Percentiles rank a stretch among this genome's conserved stretches.
Evolutionary conservation across 2,113 vertebrate genomes (phyloP).

Genomic region (Columba livia): DNA sequence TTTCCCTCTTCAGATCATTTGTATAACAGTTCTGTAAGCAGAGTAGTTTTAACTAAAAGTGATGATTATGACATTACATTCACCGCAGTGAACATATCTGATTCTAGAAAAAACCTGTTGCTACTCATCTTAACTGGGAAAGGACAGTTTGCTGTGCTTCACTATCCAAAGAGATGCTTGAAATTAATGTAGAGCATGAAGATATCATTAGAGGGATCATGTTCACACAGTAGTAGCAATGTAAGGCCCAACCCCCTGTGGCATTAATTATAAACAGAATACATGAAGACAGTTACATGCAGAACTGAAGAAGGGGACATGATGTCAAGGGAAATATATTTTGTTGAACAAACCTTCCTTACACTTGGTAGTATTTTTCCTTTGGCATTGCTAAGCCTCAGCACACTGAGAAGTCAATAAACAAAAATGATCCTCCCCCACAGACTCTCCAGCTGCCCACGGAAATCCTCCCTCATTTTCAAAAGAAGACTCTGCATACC

Average conservation of each 20-base stretch:
- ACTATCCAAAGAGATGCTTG: background rate
- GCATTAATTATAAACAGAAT: background rate
- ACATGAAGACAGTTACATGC: background rate
- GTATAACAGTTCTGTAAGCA: background rate
- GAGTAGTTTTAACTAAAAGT: background rate
- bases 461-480: background rate
- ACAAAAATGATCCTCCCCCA: background rate
- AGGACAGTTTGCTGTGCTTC: background rate
- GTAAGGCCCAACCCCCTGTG: background rate
- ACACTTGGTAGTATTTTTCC: background rate
- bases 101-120: background rate
- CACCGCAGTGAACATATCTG: background rate
- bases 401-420: background rate
- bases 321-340: background rate
- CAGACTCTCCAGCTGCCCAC: background rate
- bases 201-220: background rate
- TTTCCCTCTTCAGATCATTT: background rate
- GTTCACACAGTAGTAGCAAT: background rate
- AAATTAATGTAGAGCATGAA: background rate
- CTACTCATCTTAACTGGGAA: background rate
- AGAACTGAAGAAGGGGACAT: background rate
- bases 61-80: background rate
- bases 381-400: background rate
- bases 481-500: background rate
- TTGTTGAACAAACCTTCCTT: background rate